Percentiles rank a stretch among this genome's conserved stretches.
These are phyloP conservation scores for Quiscalus mexicanus DNA, from an alignment of 2,113 vertebrate species.

Conservation along the genomic window DNA sequence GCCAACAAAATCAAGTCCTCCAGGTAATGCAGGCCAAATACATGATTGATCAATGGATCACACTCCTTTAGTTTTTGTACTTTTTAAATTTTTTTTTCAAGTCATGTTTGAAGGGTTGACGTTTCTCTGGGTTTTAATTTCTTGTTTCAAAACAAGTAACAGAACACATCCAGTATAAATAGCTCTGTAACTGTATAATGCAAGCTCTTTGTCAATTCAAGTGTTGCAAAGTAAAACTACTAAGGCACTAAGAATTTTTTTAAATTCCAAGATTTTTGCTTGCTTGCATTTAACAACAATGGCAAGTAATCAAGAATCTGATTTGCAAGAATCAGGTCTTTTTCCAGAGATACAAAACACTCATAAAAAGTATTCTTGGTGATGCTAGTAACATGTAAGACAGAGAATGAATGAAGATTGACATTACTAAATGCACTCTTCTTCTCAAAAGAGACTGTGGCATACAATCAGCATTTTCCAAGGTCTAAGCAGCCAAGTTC, in stretches of 20 bases:
- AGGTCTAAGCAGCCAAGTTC: neutral
- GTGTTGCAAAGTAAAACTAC: neutral
- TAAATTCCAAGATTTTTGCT: neutral
- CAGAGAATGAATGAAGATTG: neutral
- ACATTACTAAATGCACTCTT: neutral
- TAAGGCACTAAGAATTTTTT: neutral
- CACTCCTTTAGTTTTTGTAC: neutral
- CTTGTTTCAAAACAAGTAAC: neutral
- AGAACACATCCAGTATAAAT: neutral
- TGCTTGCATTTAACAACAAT: neutral
- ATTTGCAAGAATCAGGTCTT: neutral
- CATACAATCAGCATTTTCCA: neutral
- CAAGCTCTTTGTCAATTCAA: neutral
- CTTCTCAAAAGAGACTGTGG: neutral
- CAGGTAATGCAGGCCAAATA: neutral
- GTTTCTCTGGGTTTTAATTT: neutral
- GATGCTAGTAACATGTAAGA: neutral
- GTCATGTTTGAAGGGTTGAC: neutral
- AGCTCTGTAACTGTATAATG: neutral
- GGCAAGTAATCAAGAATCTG: neutral
- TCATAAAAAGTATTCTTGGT: neutral
- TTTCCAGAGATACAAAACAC: neutral
- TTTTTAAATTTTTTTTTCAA: neutral
- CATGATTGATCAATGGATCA: neutral
- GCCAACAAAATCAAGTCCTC: neutral